Evolutionary conservation across 35 echinoderm and acorn worm species (phyloP), one percentile per base, ranked within the genome.

Genomic region (Heliocidaris erythrogramma): DNA sequence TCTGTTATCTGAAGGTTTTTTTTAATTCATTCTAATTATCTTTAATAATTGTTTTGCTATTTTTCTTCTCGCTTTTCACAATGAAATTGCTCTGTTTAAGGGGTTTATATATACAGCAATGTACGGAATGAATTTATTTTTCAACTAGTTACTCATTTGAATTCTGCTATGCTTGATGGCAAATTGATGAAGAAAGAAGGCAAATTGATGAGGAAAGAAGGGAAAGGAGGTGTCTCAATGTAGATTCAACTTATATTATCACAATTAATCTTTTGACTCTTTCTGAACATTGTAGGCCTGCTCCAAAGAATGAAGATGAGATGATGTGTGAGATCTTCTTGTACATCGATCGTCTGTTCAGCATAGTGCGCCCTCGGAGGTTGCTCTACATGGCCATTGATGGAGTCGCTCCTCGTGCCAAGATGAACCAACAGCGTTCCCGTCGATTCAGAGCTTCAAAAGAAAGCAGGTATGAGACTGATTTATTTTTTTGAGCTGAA

Each of bases 341-440:
- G 49, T 97, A 99, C 96, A 99, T 99, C 32, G 98, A 99, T 94
- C 94, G 98, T 53, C 95, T 99, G 47, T 92, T 99, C 85, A 60
- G 94, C 5, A 99, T 99, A 84, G 96, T 99, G 10, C 96, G 98
- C 49, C 98, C 98, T 59, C 96, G 98, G 24, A 95, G 94, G 60
- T 90, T 99, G 85, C 96, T 99, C 24, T 99, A 99, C 92, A 99
- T 99, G 98, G 98, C 98, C 31, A 99, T 99, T 16, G 98, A 99
- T 97, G 98, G 98, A 85, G 98, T 99, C 3, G 98, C 98, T 13
- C 98, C 98, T 24, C 95, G 98, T 18, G 98, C 98, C 29, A 99
- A 99, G 96, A 99, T 99, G 98, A 99, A 99, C 90, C 98, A 99
- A 86, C 98, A 99, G 91, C 94, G 98, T 84, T 99, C 98, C 31